These are phyloP conservation scores for Drosophila pruinosa DNA, from an alignment of 1,140 invertebrate species.

Conservation along the genomic window DNA sequence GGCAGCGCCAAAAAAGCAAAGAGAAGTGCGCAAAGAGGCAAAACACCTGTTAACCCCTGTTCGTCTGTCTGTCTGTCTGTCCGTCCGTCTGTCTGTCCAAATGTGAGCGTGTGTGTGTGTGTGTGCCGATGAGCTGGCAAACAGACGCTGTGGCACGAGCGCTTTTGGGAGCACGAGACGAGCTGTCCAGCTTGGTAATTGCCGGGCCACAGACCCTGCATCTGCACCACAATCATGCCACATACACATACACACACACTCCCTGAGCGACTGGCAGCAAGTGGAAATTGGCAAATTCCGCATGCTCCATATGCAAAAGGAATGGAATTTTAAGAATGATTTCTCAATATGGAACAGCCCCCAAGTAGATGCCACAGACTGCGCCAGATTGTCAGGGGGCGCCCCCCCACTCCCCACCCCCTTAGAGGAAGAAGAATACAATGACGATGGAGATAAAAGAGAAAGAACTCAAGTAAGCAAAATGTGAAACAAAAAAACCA, in stretches of 20 bases:
- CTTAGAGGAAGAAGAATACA: no score
- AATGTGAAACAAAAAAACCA: background rate
- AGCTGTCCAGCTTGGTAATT: slow-evolving; percentile 3
- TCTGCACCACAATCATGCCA: background rate
- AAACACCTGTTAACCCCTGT: slow-evolving; percentile 70
- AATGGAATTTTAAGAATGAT: slow-evolving; percentile 33
- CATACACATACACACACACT: background rate
- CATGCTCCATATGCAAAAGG: slow-evolving; percentile 43
- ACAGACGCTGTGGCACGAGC: slow-evolving; percentile 28
- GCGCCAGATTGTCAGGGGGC: background rate
- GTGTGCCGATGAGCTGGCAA: slow-evolving; percentile 14
- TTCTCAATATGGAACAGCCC: slow-evolving; percentile 10
- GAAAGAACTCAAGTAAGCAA: background rate
- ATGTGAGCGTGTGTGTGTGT: slow-evolving; percentile 7
- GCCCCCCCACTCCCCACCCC: no score
- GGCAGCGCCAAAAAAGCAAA: slow-evolving; percentile 26
- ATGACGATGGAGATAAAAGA: background rate
- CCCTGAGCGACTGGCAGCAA: background rate
- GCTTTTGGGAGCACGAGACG: background rate
- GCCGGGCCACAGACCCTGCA: background rate
- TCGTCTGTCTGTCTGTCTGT: slow-evolving; percentile 19
- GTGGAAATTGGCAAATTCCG: slow-evolving; percentile 39
- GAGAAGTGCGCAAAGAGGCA: slow-evolving; percentile 58
- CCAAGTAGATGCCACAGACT: background rate
- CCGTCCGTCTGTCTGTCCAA: slow-evolving; percentile 3